Base-by-base conservation (phyloP, 2,797 vertebrate species). In the Hephaestus fuliginosus region DNA sequence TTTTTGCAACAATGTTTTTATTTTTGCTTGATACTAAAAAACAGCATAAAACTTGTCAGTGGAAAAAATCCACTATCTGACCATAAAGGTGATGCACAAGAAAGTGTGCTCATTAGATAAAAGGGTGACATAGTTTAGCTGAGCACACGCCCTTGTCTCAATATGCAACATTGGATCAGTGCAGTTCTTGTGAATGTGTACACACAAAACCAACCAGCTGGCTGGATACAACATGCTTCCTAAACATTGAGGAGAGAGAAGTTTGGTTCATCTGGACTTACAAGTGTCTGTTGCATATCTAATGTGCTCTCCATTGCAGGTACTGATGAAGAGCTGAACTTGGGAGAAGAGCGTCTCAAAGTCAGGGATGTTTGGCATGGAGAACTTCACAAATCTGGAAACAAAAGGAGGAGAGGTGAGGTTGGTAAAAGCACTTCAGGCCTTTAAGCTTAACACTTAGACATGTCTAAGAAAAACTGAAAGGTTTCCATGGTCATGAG, bases 281-380 rank as follows among this genome's bases (percentile, higher is more conserved):
- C 98, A 99, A 87, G 98, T 99, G 95, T 99, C 98, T 95, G 98
- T 99, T 91, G 98, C 98, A 76, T 99, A 99, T 96, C 98, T 96
- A 91, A 99, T 98, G 95, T 99, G 98, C 87, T 99, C 98, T 57
- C 98, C 98, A 2, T 99, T 99, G 94, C 98, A 99, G 86, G 98
- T 99, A 93, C 98, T 98, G 94, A 99, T 99, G 94, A 99, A 99
- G 88, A 99, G 97, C 92, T 99, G 98, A 90, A 99, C 98, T 96
- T 99, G 98, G 70, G 98, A 99, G 95, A 99, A 99, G 84, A 99
- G 95, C 0, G 98, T 99, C 95, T 99, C 98, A 83, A 99, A 99
- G 94, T 99, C 98, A 83, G 98, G 98, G 96, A 99, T 97, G 95
- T 97, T 99, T 96, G 98, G 98, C 98, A 99, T 99, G 92, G 98